Conservation (phyloP, 2,113 vertebrate genomes). For the Oreotrochilus melanogaster region DNA sequence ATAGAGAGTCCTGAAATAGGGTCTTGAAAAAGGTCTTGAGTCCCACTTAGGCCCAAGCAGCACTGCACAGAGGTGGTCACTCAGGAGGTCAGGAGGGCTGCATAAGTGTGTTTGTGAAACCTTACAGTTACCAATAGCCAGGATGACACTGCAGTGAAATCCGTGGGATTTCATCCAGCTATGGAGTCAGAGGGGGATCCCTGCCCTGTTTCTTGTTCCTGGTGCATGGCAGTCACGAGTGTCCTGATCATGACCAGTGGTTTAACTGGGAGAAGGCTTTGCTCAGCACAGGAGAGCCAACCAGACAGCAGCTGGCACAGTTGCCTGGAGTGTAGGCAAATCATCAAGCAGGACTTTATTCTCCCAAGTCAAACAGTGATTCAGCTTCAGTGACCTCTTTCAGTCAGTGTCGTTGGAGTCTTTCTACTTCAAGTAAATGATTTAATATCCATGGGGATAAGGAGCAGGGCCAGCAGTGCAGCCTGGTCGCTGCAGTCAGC, state of each 20-base stretch:
- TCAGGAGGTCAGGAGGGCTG: not conserved
- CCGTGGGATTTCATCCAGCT: not conserved
- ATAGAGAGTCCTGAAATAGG: not conserved
- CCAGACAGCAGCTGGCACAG: not conserved
- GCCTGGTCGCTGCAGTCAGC: not conserved
- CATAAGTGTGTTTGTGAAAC: not conserved
- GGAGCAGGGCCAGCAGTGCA: not conserved
- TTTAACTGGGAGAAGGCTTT: not conserved
- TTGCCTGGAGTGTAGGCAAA: not conserved
- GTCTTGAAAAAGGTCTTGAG: not conserved
- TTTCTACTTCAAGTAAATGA: not conserved
- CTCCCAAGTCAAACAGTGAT: conserved; percentile 17
- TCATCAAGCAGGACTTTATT: not conserved
- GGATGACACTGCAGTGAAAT: not conserved
- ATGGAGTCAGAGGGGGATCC: not conserved
- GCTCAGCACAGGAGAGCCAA: not conserved
- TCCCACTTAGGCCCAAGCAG: not conserved
- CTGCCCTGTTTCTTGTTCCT: not conserved
- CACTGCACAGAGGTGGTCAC: not conserved
- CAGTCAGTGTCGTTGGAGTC: conserved; percentile 13
- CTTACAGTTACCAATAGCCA: not conserved
- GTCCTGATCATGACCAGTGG: not conserved
- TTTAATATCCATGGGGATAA: not conserved
- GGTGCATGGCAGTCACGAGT: not conserved
- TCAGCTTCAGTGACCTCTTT: conserved; percentile 21